Conservation (phyloP, 2,888 invertebrate species). For the Periphyllus acericola region DNA sequence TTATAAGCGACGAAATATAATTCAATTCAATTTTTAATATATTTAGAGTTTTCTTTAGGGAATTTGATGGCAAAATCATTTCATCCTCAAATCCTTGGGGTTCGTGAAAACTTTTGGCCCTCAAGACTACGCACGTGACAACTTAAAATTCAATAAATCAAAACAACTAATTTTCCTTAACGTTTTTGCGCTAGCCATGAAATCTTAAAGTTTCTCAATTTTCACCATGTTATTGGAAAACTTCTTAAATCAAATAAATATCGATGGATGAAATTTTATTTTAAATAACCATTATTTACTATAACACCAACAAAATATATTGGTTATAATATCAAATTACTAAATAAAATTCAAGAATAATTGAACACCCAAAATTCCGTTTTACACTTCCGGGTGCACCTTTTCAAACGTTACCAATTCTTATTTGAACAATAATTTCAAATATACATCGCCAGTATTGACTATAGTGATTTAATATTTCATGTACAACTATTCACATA, state of each 20-base stretch:
- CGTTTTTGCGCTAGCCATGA: not conserved
- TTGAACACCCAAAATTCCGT: not conserved
- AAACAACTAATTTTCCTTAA: slow-evolving; percentile 8
- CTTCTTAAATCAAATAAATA: slow-evolving; percentile 3
- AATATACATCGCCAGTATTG: too few relatives aligned
- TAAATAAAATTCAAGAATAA: not conserved
- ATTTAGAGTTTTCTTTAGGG: not conserved
- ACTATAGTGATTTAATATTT: too few relatives aligned
- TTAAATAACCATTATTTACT: not conserved
- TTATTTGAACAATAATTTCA: too few relatives aligned
- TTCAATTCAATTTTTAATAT: not conserved
- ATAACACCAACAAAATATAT: too few relatives aligned
- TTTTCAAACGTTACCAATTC: too few relatives aligned
- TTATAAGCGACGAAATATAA: not conserved
- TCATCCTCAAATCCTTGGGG: not conserved
- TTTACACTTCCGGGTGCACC: too few relatives aligned
- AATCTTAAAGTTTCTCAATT: slow-evolving; percentile 43
- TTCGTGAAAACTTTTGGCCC: slow-evolving; percentile 18
- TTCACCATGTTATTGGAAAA: slow-evolving; percentile 30
- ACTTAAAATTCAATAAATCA: slow-evolving; percentile 51
- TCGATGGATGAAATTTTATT: slow-evolving; percentile 3
- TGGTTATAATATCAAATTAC: too few relatives aligned
- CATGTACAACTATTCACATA: too few relatives aligned
- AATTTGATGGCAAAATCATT: too few relatives aligned
- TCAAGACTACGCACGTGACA: slow-evolving; percentile 11